Evolutionary conservation across 1,140 invertebrate species (phyloP).

Genomic region (Sitodiplosis mosellana): DNA sequence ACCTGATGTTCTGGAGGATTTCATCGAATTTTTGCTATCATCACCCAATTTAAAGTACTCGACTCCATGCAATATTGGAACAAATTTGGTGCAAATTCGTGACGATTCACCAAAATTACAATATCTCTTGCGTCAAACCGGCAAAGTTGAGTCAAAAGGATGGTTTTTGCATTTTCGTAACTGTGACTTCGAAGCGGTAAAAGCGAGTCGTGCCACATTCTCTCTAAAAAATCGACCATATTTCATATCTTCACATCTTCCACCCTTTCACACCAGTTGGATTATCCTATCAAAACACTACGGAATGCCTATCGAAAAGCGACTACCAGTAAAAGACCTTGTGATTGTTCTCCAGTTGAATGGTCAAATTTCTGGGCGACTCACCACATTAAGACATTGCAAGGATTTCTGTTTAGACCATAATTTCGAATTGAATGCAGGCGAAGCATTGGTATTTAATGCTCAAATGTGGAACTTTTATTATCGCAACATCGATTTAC

Average conservation of each 20-base stretch:
- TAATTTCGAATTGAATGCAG: neutral
- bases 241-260: neutral
- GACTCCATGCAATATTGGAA: neutral
- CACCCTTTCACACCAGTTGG: neutral
- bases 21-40: no score
- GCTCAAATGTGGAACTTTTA: neutral
- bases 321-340: neutral
- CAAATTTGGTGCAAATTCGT: neutral
- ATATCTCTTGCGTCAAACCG: neutral
- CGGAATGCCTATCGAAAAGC: neutral
- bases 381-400: neutral
- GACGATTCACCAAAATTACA: no score
- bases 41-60: neutral
- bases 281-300: neutral
- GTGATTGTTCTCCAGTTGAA: neutral
- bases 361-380: neutral
- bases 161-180: slow-evolving; percentile 62
- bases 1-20: no score
- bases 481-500: slow-evolving; percentile 7
- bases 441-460: neutral
- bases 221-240: neutral
- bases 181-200: slow-evolving; percentile 42
- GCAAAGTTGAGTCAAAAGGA: slow-evolving; percentile 16
- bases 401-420: neutral
- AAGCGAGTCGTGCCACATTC: slow-evolving; percentile 8